Percentiles rank a stretch among this genome's conserved stretches.
Conservation (phyloP, 2,888 invertebrate species). For the Arctia plantaginis region DNA sequence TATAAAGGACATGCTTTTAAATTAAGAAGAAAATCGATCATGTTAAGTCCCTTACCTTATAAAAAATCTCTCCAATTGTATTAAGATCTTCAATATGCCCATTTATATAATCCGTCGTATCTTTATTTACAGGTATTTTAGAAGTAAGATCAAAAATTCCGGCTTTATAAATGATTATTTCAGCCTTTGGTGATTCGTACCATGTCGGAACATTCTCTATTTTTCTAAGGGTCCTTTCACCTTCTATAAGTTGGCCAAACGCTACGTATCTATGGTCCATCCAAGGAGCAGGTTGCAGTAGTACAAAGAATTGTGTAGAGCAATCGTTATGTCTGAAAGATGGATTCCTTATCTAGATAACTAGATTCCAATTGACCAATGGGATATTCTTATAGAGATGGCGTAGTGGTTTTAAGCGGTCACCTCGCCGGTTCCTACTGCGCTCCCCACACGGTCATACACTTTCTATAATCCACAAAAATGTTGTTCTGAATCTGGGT, state of each 20-base stretch:
- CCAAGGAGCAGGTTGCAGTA: constrained; percentile 89
- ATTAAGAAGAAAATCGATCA: neutral
- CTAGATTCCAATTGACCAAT: too few relatives aligned
- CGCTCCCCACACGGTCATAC: too few relatives aligned
- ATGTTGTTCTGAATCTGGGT: too few relatives aligned
- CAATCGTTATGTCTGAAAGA: constrained; percentile 87
- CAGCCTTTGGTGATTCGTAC: constrained; percentile 86
- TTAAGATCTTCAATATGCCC: constrained; percentile 73
- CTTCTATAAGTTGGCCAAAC: constrained; percentile 90
- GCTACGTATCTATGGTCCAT: constrained; percentile 91
- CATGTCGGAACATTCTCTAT: constrained; percentile 88
- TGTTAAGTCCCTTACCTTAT: constrained; percentile 58
- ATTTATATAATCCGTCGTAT: constrained; percentile 67
- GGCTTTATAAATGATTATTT: constrained; percentile 64
- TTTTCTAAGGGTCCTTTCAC: constrained; percentile 85
- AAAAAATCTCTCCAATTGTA: constrained; percentile 62
- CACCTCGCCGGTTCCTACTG: too few relatives aligned
- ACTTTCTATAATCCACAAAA: too few relatives aligned
- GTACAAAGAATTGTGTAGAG: constrained; percentile 90
- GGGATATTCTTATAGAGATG: neutral
- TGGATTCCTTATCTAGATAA: neutral
- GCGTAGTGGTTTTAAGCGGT: neutral
- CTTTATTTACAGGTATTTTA: constrained; percentile 60
- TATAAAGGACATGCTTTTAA: neutral
- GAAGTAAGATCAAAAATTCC: constrained; percentile 75